Evolutionary conservation across 2,888 invertebrate species (phyloP).

Genomic region (Acholoe squamosa): DNA sequence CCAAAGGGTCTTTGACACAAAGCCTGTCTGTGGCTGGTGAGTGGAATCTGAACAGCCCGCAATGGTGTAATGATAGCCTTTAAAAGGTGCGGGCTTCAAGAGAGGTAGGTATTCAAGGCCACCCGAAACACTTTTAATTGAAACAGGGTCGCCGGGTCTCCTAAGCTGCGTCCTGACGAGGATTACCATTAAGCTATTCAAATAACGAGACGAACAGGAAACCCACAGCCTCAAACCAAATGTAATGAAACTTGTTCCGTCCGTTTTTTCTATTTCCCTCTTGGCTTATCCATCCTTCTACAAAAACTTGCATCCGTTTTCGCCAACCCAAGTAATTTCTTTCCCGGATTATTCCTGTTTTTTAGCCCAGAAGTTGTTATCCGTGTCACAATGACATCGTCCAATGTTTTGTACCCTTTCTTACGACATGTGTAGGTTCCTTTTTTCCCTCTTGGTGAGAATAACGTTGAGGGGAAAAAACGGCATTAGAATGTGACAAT

Average conservation of each 20-base stretch:
- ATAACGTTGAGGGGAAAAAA: neutral
- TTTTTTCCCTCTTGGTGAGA: no score
- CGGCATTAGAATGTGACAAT: conserved; percentile 13
- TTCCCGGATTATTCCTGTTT: neutral
- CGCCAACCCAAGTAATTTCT: neutral
- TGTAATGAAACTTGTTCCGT: conserved; percentile 22
- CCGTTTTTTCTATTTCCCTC: neutral
- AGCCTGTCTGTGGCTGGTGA: neutral
- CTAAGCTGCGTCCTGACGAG: neutral
- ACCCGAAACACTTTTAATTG: neutral
- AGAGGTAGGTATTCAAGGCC: conserved; percentile 1
- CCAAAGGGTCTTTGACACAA: neutral
- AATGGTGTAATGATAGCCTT: conserved; percentile 24
- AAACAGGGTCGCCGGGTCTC: neutral
- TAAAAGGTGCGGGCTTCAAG: conserved; percentile 29
- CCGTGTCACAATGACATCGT: conserved; percentile 17
- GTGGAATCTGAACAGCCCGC: neutral
- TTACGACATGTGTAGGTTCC: neutral
- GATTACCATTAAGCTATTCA: conserved; percentile 36
- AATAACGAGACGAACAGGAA: neutral
- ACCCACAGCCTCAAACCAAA: neutral
- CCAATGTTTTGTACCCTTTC: neutral
- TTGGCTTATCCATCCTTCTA: neutral
- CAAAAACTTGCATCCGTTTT: neutral
- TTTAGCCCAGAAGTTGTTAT: neutral